These are phyloP conservation scores for Istiophorus platypterus DNA, from an alignment of 2,113 vertebrate genomes.

Conservation along the genomic window DNA sequence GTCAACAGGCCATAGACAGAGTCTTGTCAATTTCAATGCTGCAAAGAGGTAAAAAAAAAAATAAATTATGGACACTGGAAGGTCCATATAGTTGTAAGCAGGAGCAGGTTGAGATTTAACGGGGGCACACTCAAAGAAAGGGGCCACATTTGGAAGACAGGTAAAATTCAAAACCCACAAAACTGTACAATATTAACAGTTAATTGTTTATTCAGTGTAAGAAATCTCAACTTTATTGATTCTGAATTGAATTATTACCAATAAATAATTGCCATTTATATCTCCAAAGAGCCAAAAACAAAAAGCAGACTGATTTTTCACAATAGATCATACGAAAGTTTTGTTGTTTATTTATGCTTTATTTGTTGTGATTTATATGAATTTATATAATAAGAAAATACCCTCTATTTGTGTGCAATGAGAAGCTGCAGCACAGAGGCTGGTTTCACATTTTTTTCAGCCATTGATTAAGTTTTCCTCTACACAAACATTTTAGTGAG, in stretches of 20 bases:
- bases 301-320: no score
- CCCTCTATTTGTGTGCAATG: no score
- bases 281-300: not conserved
- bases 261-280: not conserved
- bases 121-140: not conserved
- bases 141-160: not conserved
- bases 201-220: not conserved
- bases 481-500: not conserved
- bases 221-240: not conserved
- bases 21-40: conserved; percentile 25
- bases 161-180: not conserved
- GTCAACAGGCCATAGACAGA: conserved; percentile 33
- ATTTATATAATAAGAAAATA: no score
- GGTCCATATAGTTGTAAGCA: not conserved
- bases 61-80: not conserved
- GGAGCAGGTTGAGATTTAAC: not conserved
- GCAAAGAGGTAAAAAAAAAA: conserved; percentile 6
- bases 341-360: not conserved
- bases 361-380: not conserved
- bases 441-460: not conserved
- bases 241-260: not conserved
- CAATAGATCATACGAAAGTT: no score
- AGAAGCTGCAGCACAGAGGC: no score
- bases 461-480: not conserved
- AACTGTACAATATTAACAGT: not conserved